Conservation (phyloP, 2,888 invertebrate genomes). For the Pheosia tremula region DNA sequence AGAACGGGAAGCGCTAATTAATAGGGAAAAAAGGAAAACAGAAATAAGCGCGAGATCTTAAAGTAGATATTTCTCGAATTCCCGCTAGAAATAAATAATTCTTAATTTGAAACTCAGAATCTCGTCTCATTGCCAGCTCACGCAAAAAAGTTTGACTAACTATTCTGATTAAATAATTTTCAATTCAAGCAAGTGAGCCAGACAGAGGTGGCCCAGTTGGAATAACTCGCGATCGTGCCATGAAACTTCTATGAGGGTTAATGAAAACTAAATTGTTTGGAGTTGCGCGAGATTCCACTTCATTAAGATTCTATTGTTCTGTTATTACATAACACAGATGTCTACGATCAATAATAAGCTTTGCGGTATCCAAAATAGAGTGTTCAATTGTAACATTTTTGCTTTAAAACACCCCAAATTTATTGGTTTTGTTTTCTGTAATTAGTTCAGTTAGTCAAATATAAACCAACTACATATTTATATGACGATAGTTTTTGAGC, state of each 20-base stretch:
- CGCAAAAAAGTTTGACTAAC: neutral
- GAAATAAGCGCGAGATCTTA: neutral
- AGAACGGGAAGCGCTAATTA: no score
- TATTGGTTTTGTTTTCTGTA: neutral
- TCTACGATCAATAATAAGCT: neutral
- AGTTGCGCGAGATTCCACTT: constrained; percentile 5
- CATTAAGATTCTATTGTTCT: constrained; percentile 4
- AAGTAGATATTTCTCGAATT: neutral
- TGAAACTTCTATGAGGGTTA: constrained; percentile 8
- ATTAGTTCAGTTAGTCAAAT: no score
- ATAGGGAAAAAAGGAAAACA: no score
- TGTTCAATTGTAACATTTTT: neutral
- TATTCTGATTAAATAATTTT: constrained; percentile 12
- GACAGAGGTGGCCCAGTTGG: neutral
- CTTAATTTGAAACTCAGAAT: neutral
- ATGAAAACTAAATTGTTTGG: constrained; percentile 9
- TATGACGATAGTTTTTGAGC: no score
- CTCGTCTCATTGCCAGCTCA: neutral
- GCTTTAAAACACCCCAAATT: no score
- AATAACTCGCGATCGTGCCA: neutral
- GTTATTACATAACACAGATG: constrained; percentile 1
- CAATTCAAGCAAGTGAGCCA: constrained; percentile 11
- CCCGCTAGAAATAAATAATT: neutral
- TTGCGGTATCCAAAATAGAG: neutral
- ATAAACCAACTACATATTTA: no score